Conservation (phyloP, 1,140 invertebrate genomes). For the Lepidurus packardi region DNA sequence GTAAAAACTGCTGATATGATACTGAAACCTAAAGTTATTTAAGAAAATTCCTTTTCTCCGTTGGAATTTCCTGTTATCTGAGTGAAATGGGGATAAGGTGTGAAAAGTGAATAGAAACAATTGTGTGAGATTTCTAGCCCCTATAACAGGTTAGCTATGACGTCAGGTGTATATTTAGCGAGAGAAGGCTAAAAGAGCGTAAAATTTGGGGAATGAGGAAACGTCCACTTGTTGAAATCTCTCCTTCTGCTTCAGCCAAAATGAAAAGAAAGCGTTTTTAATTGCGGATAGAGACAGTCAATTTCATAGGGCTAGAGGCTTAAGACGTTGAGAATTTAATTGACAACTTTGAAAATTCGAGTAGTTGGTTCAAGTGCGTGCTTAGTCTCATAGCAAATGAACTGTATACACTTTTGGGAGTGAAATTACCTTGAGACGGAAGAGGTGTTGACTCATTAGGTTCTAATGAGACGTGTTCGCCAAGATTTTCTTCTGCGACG, state of each 20-base stretch:
- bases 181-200: neutral
- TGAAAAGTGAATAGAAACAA: neutral
- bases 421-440: neutral
- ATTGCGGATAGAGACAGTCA: neutral
- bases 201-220: conserved; percentile 4
- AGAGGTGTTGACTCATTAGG: neutral
- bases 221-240: conserved; percentile 16
- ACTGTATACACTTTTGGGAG: too few species aligned
- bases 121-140: neutral
- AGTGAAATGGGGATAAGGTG: too few species aligned
- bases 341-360: neutral
- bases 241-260: neutral
- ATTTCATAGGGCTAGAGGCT: neutral
- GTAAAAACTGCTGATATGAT: too few species aligned
- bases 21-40: too few species aligned
- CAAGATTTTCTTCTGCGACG: neutral
- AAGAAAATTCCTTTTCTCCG: too few species aligned
- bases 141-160: conserved; percentile 4
- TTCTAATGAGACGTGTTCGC: neutral
- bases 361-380: too few species aligned
- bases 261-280: neutral
- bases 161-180: conserved; percentile 21
- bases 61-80: too few species aligned
- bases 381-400: too few species aligned
- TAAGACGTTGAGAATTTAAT: neutral